phyloP scores from a whole-genome alignment of 2,888 invertebrate genomes.

The Byasa hedistus region DNA sequence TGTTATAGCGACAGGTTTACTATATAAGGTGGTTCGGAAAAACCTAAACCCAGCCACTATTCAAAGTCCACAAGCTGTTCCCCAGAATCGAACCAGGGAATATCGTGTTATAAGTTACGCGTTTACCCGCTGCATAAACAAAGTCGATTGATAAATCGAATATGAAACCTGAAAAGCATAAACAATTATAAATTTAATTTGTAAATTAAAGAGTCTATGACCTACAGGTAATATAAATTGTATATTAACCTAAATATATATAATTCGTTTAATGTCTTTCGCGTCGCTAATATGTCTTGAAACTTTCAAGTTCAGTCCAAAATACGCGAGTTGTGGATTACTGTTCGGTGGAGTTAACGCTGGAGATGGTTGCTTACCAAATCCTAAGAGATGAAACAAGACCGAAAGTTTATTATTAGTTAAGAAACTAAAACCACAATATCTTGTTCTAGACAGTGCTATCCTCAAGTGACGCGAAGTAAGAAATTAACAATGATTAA shows the following conservation, averaged over 20 bases:
- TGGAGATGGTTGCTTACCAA: constrained; percentile 23
- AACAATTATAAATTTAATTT: not conserved
- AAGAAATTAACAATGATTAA: constrained; percentile 20
- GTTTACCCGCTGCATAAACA: too few relatives aligned
- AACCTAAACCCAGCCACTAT: too few relatives aligned
- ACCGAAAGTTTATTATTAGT: constrained; percentile 28
- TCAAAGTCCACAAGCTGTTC: too few relatives aligned
- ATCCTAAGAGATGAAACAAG: constrained; percentile 28
- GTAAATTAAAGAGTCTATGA: not conserved
- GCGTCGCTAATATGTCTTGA: constrained; percentile 9
- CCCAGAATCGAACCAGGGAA: too few relatives aligned
- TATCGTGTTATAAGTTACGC: too few relatives aligned
- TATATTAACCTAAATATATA: not conserved
- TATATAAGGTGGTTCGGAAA: too few relatives aligned
- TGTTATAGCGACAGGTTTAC: too few relatives aligned
- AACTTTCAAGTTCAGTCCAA: constrained; percentile 6
- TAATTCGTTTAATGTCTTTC: constrained; percentile 6
- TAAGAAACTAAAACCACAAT: constrained; percentile 30
- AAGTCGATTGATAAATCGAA: not conserved
- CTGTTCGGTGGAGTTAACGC: constrained; percentile 21
- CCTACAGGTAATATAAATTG: not conserved
- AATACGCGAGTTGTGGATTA: constrained; percentile 23
- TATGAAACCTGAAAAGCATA: not conserved
- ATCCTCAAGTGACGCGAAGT: constrained; percentile 22
- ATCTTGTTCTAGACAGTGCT: constrained; percentile 22